Evolutionary conservation across 2,888 invertebrate species (phyloP), one percentile per base, ranked within the genome.

Genomic region (Pristionchus maxplancki): DNA sequence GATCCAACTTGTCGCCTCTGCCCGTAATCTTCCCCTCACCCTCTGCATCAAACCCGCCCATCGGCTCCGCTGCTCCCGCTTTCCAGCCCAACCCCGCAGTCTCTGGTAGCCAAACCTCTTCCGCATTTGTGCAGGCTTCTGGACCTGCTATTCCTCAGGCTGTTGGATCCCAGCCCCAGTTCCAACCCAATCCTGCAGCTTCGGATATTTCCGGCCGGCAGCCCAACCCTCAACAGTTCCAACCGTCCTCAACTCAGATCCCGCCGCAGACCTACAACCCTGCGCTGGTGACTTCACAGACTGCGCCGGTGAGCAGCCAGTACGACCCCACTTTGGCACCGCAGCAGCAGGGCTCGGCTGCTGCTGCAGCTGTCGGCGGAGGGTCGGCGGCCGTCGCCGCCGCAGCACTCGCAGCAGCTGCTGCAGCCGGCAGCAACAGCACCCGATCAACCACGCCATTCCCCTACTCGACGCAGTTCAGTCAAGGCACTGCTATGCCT

Each of bases 231-330:
- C 48, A 78, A 17, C n/a, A 78, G 15, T 44, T 17, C 3, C 78
- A 48, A 48, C n/a, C 37, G 0, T 44, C 78, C 0, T 40, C 37
- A 1, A 37, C 71, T 64, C 71, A 71, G 71, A n/a, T 58, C 24
- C 71, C 34, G 5, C 37, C 15, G 24, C 71, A 31, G 17, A 20
- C 4, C n/a, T 78, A 78, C 78, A 78, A 78, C 28, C 78, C 78
- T 3, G 48, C 78, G 28, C 11, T 78, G n/a, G 44, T 48, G 44
- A 78, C 78, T 13, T 78, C 78, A 13, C 78, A 78, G 28, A 78
- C 78, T 15, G 78, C 78, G n/a, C 78, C 78, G 78, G 78, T 78
- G 78, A 78, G 78, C 78, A 78, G 48, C 28, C 78, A 78, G 44
- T 78, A 44, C 44, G 44, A 40, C 44, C 8, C 44, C 1, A 4